These are phyloP conservation scores for Tholera decimalis DNA, from an alignment of 2,888 invertebrate species.

Conservation along the genomic window DNA sequence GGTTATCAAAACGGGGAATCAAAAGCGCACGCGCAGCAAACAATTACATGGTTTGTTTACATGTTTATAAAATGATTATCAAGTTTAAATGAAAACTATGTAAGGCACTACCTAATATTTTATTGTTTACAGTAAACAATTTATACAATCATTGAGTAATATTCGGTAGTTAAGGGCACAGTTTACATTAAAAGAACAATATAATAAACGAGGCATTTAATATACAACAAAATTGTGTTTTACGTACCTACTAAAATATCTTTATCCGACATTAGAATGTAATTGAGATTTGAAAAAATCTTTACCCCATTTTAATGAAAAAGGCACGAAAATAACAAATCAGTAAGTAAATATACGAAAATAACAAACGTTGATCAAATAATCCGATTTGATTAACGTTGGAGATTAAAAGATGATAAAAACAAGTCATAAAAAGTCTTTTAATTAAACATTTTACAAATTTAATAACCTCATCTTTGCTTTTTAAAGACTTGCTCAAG, in stretches of 20 bases:
- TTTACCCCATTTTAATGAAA: neutral
- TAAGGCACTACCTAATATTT: neutral
- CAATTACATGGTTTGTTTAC: too few relatives aligned
- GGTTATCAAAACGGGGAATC: constrained; percentile 5
- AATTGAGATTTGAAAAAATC: neutral
- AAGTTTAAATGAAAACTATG: neutral
- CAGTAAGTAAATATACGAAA: too few relatives aligned
- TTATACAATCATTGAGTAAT: too few relatives aligned
- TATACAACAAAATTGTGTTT: neutral
- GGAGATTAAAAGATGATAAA: constrained; percentile 14
- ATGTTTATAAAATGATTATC: constrained; percentile 13
- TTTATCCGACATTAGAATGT: neutral
- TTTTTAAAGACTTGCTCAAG: too few relatives aligned
- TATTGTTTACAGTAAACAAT: neutral
- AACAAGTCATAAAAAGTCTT: constrained; percentile 4
- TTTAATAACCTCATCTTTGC: neutral
- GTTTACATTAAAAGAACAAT: neutral
- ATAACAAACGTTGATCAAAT: too few relatives aligned
- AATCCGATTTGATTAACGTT: constrained; percentile 21
- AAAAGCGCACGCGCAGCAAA: too few relatives aligned
- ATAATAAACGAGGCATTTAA: too few relatives aligned
- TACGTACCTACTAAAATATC: neutral
- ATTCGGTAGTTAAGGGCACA: too few relatives aligned
- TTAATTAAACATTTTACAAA: constrained; percentile 13
- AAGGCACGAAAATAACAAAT: neutral